Percentiles rank a stretch among this genome's conserved stretches.
These are phyloP conservation scores for Cremastinae sp. DNA, from an alignment of 2,888 invertebrate species.

Conservation along the genomic window DNA sequence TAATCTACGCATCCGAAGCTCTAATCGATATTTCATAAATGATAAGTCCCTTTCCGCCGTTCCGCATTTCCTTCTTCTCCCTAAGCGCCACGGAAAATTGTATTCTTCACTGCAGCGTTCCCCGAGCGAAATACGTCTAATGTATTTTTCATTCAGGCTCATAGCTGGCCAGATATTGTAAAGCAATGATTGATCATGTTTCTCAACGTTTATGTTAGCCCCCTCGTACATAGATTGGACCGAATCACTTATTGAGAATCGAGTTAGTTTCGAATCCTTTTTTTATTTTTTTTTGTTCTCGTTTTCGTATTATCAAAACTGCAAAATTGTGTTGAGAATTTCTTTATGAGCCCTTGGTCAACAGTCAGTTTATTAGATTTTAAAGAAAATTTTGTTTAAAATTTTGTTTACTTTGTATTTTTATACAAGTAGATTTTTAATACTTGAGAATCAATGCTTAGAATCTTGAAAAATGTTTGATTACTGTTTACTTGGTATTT, in stretches of 20 bases:
- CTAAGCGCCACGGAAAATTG: neutral
- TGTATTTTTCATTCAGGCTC: conserved; percentile 33
- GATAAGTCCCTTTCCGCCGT: conserved; percentile 26
- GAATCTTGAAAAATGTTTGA: too few relatives aligned
- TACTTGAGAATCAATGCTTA: too few relatives aligned
- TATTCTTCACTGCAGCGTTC: neutral
- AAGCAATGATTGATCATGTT: conserved; percentile 32
- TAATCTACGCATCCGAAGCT: conserved; percentile 27
- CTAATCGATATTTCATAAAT: conserved; percentile 60
- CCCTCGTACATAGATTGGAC: conserved; percentile 24
- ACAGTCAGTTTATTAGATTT: too few relatives aligned
- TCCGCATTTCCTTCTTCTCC: neutral
- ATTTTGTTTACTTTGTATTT: too few relatives aligned
- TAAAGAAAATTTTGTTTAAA: too few relatives aligned
- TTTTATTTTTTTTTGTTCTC: neutral
- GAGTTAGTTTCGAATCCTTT: neutral
- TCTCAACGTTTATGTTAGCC: neutral
- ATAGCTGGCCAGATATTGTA: conserved; percentile 22
- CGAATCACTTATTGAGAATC: conserved; percentile 18
- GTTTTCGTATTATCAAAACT: neutral
- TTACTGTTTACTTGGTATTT: too few relatives aligned
- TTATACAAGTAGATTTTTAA: too few relatives aligned
- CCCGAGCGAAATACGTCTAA: conserved; percentile 2
- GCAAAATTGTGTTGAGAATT: too few relatives aligned
- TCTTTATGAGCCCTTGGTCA: too few relatives aligned